Conservation (phyloP, 2,888 invertebrate species). For the Cordylochernes scorpioides region DNA sequence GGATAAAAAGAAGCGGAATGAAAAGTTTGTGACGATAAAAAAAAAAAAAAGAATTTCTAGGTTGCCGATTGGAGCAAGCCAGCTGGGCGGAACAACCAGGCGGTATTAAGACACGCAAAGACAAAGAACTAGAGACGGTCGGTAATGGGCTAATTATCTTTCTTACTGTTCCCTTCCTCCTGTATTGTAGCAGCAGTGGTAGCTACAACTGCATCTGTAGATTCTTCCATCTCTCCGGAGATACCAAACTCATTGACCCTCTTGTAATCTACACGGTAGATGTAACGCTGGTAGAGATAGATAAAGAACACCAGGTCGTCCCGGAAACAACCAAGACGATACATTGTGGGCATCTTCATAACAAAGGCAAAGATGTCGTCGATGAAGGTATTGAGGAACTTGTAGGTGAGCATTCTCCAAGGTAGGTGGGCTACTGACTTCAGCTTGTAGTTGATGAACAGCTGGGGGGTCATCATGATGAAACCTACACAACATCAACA, state of each 20-base stretch:
- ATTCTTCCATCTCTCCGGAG: slow-evolving; percentile 69
- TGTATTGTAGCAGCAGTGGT: no score
- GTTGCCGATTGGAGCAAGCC: no score
- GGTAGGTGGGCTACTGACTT: slow-evolving; percentile 97
- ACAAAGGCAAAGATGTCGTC: slow-evolving; percentile 99
- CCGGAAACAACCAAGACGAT: slow-evolving; percentile 85
- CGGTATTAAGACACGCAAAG: no score
- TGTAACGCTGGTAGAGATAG: slow-evolving; percentile 94
- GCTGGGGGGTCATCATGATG: slow-evolving; percentile 99
- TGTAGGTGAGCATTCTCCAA: slow-evolving; percentile 99
- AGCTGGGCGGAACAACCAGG: no score
- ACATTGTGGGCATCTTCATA: slow-evolving; percentile 98
- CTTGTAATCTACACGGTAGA: slow-evolving; percentile 82
- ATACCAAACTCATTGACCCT: slow-evolving; percentile 96
- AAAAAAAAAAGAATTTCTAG: no score
- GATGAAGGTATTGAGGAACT: slow-evolving; percentile 95
- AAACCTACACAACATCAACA: slow-evolving; percentile 37
- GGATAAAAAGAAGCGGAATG: no score
- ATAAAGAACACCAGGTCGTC: slow-evolving; percentile 97
- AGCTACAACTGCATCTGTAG: no score
- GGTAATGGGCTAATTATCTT: no score
- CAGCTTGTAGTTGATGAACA: slow-evolving; percentile 96
- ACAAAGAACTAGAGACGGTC: no score
- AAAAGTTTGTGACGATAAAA: no score
- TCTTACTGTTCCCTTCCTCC: no score